Evolutionary conservation across 2,797 vertebrate genomes (phyloP), one percentile per base, ranked within the genome.

Genomic region (Bradypodion ventrale): DNA sequence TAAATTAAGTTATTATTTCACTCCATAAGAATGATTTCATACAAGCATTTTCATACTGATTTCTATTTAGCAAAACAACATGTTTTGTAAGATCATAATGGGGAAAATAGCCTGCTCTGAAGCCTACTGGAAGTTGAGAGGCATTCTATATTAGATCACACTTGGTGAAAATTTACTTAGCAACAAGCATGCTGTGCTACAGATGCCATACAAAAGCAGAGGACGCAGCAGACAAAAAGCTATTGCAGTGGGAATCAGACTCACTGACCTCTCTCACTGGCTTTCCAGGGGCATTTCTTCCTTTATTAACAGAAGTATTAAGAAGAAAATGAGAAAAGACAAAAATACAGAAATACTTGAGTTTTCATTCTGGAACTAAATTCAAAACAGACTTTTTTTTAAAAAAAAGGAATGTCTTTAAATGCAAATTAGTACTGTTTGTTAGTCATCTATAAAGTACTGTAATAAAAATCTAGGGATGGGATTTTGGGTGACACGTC

Each of bases 221-320:
- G 94, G 92, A 95, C 94, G 95, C 93, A 93, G 95, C 95, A 96
- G 90, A 96, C 95, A 96, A 52, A 91, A 96, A 96, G 95, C 94
- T 93, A 93, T 92, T 93, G 94, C 95, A 92, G 95, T 94, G 95
- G 95, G 95, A 90, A 93, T 94, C 92, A 79, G 56, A 94, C 96
- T 95, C 95, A 99, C 98, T 98, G 94, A 99, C 98, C 98, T 98
- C 96, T 97, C 96, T 99, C 97, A 98, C 88, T 97, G 98, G 96
- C 97, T 97, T 97, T 97, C 97, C 97, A 96, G 96, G 96, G 97
- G 96, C 94, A 97, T 97, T 97, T 97, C 98, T 98, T 97, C 96
- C 96, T 97, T 97, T 96, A 96, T 94, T 92, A 93, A 95, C 83
- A 95, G 91, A 96, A 91, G 94, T 89, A 95, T 95, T 95, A 95